Evolutionary conservation across 2,888 invertebrate species (phyloP).

Genomic region (Isoperla grammatica): DNA sequence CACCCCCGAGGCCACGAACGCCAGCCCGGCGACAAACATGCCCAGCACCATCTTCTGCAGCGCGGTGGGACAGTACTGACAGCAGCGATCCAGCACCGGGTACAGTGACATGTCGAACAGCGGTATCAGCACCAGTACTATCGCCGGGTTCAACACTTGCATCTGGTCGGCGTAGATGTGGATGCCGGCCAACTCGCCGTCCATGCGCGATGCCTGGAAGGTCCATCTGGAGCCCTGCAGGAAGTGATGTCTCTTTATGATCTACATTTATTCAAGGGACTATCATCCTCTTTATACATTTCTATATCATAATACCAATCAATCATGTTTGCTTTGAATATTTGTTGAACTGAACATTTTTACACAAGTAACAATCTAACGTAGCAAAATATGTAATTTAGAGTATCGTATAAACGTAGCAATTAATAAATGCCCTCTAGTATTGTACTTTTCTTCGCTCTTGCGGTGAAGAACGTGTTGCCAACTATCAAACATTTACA

Average conservation of each 20-base stretch:
- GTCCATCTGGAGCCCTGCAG: conserved; percentile 68
- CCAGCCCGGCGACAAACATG: conserved; percentile 57
- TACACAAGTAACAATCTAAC: no score
- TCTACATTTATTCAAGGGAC: no score
- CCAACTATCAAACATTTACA: no score
- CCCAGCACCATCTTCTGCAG: conserved; percentile 72
- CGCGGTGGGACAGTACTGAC: conserved; percentile 22
- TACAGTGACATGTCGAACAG: conserved; percentile 53
- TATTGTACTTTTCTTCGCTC: no score
- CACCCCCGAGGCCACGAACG: conserved; percentile 58
- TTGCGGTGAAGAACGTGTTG: no score
- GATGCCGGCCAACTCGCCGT: conserved; percentile 47
- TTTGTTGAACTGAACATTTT: conserved; percentile 29
- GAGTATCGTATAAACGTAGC: no score
- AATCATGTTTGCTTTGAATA: no score
- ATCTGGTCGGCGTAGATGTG: conserved; percentile 68
- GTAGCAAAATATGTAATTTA: no score
- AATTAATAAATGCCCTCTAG: no score
- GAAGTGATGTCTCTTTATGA: no score
- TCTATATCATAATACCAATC: no score
- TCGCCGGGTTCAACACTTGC: conserved; percentile 69
- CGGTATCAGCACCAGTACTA: conserved; percentile 67
- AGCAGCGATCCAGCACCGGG: conserved; percentile 47
- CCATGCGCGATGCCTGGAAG: conserved; percentile 66
- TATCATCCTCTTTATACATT: no score